Percentiles rank a stretch among this genome's conserved stretches.
Conservation (phyloP, 2,888 invertebrate genomes). For the Chironomus riparius region DNA sequence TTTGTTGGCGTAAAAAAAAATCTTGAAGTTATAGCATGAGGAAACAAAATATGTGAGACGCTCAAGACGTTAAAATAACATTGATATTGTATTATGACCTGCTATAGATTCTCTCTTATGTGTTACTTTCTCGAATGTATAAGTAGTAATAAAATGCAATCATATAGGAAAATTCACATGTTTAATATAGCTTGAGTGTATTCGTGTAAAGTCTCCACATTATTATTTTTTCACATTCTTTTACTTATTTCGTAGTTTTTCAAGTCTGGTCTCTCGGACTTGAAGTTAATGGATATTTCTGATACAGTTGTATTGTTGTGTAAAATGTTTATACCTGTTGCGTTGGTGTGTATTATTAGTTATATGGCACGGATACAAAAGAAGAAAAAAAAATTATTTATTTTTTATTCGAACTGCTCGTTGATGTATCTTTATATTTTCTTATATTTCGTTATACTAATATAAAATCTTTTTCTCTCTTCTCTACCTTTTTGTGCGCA, state of each 20-base stretch:
- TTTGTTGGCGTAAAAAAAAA: too few species aligned
- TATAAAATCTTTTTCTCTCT: conserved; percentile 9
- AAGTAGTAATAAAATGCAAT: neutral
- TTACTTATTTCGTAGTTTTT: neutral
- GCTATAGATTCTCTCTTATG: neutral
- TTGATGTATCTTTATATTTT: conserved; percentile 24
- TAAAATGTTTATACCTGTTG: conserved; percentile 11
- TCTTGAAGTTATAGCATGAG: neutral
- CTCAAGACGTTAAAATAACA: neutral
- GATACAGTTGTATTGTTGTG: neutral
- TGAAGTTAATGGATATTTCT: neutral
- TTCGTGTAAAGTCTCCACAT: neutral
- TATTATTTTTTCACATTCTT: neutral
- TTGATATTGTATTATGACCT: neutral
- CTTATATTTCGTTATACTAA: conserved; percentile 19
- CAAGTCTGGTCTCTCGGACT: conserved; percentile 5
- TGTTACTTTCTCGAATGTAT: neutral
- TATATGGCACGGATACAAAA: too few species aligned
- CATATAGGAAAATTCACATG: neutral
- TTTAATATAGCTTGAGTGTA: neutral
- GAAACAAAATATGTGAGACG: neutral
- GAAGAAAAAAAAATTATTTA: neutral
- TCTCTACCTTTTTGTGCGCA: conserved; percentile 26
- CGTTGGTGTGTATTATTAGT: conserved; percentile 11
- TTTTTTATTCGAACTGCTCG: neutral